Conservation (phyloP, 2,888 invertebrate genomes). For the Drosophila helvetica region DNA sequence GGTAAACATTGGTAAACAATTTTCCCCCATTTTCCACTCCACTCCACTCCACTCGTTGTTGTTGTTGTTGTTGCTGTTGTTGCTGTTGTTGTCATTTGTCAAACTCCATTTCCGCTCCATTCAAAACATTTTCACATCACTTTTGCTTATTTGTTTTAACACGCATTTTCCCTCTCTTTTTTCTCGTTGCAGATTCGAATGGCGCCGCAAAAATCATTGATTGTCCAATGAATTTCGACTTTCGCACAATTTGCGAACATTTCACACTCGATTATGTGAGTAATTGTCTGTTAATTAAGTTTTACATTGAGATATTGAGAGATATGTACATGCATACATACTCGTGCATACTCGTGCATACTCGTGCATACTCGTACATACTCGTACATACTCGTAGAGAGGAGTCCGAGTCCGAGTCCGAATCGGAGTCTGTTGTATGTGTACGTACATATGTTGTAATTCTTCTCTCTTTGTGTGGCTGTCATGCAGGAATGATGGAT, state of each 20-base stretch:
- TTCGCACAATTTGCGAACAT: slow-evolving; percentile 49
- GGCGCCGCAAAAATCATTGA: slow-evolving; percentile 15
- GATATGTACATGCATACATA: neutral
- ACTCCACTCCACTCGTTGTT: neutral
- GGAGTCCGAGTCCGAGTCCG: neutral
- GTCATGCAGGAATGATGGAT: slow-evolving; percentile 10
- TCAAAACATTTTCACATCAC: slow-evolving; percentile 49
- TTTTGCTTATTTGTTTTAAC: slow-evolving; percentile 63
- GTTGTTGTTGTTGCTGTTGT: neutral
- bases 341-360: too few relatives aligned
- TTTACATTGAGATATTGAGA: slow-evolving; percentile 27
- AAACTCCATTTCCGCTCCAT: slow-evolving; percentile 57
- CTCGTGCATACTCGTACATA: too few relatives aligned
- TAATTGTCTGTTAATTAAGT: slow-evolving; percentile 55
- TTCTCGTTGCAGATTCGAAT: slow-evolving; percentile 55
- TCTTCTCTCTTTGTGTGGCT: slow-evolving; percentile 12
- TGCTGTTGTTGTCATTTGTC: slow-evolving; percentile 61
- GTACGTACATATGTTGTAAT: neutral
- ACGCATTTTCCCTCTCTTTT: slow-evolving; percentile 60
- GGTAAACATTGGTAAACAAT: slow-evolving; percentile 63
- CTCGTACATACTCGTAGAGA: neutral
- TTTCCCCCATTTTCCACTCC: slow-evolving; percentile 39
- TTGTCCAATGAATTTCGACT: slow-evolving; percentile 34
- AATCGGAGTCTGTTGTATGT: neutral
- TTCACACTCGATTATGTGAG: slow-evolving; percentile 63